Base-by-base conservation (phyloP, 1,140 invertebrate species). In the Brachionus asplanchnoidis region DNA sequence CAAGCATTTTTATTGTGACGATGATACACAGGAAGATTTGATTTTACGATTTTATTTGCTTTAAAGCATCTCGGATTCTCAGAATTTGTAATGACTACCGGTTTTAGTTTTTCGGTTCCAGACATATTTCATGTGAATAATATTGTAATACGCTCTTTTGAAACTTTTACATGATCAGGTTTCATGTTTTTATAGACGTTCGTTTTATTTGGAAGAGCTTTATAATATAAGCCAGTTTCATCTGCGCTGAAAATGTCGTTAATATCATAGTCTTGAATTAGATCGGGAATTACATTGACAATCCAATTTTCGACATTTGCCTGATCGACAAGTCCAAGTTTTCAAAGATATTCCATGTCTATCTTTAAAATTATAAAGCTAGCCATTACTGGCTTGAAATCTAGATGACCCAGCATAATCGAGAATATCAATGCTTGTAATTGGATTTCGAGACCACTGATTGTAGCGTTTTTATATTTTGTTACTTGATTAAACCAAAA, bases 201-300 rank as follows among this genome's bases (percentile, higher is more conserved):
- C 8, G 89, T 89, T 87, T 88, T 87, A 68, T 90, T 87, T 46
- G 90, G 89, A 78, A 90, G 84, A 80, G 87, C 88, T 85, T 89
- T 88, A 85, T 87, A 91, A 88, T 91, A 91, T 3, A 91, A 86
- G 11, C 88, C 89, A 42, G 88, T 91, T 87, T 91, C 90, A 86
- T 91, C 89, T 17, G 88, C 87, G 86, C 91, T 91, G 87, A 88
- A 91, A 73, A 91, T 87, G 85, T 91, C 87, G 65, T 89, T 85
- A 77, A 87, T 86, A 40, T 86, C 79, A 86, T 90, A 91, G 8
- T 87, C 85, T 60, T 86, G 66, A 28, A 86, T 50, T 32, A 88
- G 44, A 42, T 79, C 26, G 6, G 68, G 73, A 53, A 85, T 46
- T 66, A 85, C 70, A 12, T 46, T 83, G 0, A 5, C 26, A 20